Evolutionary conservation across 2,797 vertebrate genomes (phyloP).

Genomic region (Chelmon rostratus): DNA sequence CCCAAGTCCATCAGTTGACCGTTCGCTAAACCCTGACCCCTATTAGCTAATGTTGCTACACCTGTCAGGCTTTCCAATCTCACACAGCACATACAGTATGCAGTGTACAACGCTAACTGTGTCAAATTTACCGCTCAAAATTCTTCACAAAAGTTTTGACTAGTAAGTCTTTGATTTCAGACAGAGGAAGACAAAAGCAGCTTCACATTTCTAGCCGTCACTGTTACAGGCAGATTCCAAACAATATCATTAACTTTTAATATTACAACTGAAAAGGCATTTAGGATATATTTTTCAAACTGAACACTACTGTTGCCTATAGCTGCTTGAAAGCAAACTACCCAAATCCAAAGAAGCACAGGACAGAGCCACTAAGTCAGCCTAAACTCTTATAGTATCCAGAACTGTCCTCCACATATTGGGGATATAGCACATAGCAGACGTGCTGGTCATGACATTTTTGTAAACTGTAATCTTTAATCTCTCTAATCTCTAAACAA

Average conservation of each 20-base stretch:
- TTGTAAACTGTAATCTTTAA: not conserved
- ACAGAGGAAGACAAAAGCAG: not conserved
- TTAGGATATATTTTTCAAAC: not conserved
- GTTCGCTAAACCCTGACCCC: not conserved
- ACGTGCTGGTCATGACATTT: not conserved
- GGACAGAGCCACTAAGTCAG: not conserved
- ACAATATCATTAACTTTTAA: not conserved
- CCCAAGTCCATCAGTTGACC: conserved; percentile 12
- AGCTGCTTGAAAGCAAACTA: not conserved
- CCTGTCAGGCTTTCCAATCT: not conserved
- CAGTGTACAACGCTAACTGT: not conserved
- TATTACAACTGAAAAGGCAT: not conserved
- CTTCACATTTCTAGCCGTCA: not conserved
- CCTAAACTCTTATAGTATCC: not conserved
- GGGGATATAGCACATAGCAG: not conserved
- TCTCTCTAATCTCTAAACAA: no score
- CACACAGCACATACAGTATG: not conserved
- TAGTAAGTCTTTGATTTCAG: not conserved
- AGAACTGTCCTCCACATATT: not conserved
- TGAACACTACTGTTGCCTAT: not conserved
- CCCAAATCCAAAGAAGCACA: not conserved
- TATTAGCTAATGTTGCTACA: not conserved
- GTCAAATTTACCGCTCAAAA: not conserved
- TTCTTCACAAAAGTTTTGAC: not conserved
- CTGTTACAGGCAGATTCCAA: not conserved